Evolutionary conservation across 2,797 vertebrate species (phyloP), one percentile per base, ranked within the genome.

Genomic region (Phaenicophaeus curvirostris): DNA sequence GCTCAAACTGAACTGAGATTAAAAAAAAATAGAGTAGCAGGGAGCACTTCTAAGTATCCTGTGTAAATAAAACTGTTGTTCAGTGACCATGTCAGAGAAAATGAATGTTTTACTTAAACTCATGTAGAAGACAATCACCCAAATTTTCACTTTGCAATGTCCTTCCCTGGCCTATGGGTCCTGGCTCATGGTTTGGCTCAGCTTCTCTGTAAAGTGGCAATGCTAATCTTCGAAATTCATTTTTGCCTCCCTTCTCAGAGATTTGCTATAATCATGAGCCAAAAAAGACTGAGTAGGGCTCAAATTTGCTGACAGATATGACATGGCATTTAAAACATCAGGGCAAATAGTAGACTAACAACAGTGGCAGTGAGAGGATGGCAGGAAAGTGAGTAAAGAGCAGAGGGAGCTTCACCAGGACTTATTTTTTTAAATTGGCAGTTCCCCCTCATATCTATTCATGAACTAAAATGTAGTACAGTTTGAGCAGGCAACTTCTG

Each of bases 41-140:
- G 44, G 54, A 92, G 20, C 30, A 76, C 86, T 93, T 96, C 90
- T 94, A 91, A 91, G 85, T 66, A 69, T 33, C 44, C 27, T 80
- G 3, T 28, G 54, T 44, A 95, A 94, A 72, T 51, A 93, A 59
- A 93, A 77, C 24, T 71, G n/a, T 33, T 71, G 50, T 24, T 94
- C 53, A 28, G 65, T 0, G 1, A 44, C 51, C 28, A 73, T 8
- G 11, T 85, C 61, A 66, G 65, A 93, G 86, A 82, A 95, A 94
- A 93, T n/a, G 2, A 84, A n/a, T 79, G 27, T 88, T 94, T 87
- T 90, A 71, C 48, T 90, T 93, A 82, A 94, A 85, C 93, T 73
- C 53, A 59, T 18, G 30, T 84, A 73, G 67, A 91, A 71, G 53
- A 93, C 54, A 67, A 61, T 68, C 39, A 68, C 15, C 9, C 3